A percentile compares a stretch with the other conserved stretches of the same genome.
Evolutionary conservation across 1,140 invertebrate species (phyloP).

Genomic region (Cyphomyrmex costatus): DNA sequence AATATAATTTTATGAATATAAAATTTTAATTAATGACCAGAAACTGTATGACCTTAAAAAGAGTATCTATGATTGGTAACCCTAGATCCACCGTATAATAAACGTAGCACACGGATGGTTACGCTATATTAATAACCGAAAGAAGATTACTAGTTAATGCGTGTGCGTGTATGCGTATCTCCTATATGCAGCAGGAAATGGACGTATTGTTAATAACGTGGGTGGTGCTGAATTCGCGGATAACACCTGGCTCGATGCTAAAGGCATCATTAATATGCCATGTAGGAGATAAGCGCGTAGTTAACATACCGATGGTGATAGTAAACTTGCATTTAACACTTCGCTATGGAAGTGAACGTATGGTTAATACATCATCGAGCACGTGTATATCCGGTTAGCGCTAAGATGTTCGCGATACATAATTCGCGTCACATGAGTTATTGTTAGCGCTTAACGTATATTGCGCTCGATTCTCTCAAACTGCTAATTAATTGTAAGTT

Average conservation of each 20-base stretch:
- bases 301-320: constrained; percentile 57
- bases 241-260: constrained; percentile 52
- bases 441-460: background rate
- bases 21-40: no score
- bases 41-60: no score
- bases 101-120: background rate
- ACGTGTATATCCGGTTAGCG: background rate
- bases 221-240: constrained; percentile 45
- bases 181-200: constrained; percentile 15
- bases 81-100: constrained; percentile 6
- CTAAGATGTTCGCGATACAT: background rate
- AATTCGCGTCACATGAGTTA: background rate
- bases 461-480: background rate
- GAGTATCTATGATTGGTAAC: no score
- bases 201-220: constrained; percentile 51
- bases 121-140: constrained; percentile 36
- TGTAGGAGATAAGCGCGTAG: constrained; percentile 59
- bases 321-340: constrained; percentile 51
- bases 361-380: constrained; percentile 45
- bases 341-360: constrained; percentile 31
- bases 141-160: constrained; percentile 19
- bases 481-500: background rate
- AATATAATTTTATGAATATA: no score
- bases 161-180: background rate
- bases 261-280: constrained; percentile 63